These are phyloP conservation scores for Myripristis jacobus DNA, from an alignment of 2,797 vertebrate genomes.

Conservation along the genomic window DNA sequence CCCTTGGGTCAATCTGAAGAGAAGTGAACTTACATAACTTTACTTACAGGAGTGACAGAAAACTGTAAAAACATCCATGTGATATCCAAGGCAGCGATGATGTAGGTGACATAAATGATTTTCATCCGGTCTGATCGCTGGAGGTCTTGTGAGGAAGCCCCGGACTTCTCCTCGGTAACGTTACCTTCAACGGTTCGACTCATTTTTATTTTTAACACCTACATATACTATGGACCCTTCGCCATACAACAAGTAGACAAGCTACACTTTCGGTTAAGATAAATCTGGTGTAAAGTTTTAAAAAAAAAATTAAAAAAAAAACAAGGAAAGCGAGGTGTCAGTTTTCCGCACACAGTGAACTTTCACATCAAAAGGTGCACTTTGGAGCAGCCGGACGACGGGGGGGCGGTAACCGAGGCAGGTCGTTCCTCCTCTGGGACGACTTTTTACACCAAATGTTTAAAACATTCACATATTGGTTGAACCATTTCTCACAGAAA, in stretches of 20 bases:
- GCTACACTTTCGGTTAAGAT: too few relatives aligned
- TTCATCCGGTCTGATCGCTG: conserved; percentile 31
- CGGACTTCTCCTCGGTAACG: conserved; percentile 2
- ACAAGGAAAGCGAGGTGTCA: too few relatives aligned
- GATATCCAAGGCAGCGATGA: conserved; percentile 79
- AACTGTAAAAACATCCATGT: conserved; percentile 84
- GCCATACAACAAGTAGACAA: neutral
- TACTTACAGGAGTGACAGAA: conserved; percentile 83
- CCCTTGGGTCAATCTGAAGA: too few relatives aligned
- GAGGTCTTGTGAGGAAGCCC: conserved; percentile 4
- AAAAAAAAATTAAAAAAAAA: too few relatives aligned
- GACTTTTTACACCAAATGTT: too few relatives aligned
- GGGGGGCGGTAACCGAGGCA: neutral
- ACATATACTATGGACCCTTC: too few relatives aligned
- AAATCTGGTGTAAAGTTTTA: too few relatives aligned
- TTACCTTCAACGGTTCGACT: conserved; percentile 27
- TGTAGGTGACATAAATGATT: conserved; percentile 71
- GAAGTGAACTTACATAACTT: too few relatives aligned
- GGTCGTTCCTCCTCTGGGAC: too few relatives aligned
- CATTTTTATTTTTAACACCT: conserved; percentile 34
- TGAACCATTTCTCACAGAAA: too few relatives aligned
- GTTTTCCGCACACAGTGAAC: neutral
- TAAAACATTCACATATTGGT: too few relatives aligned
- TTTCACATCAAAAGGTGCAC: neutral
- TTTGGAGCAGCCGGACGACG: neutral